Evolutionary conservation across 2,888 invertebrate genomes (phyloP).

Genomic region (Ormyrus pomaceus): DNA sequence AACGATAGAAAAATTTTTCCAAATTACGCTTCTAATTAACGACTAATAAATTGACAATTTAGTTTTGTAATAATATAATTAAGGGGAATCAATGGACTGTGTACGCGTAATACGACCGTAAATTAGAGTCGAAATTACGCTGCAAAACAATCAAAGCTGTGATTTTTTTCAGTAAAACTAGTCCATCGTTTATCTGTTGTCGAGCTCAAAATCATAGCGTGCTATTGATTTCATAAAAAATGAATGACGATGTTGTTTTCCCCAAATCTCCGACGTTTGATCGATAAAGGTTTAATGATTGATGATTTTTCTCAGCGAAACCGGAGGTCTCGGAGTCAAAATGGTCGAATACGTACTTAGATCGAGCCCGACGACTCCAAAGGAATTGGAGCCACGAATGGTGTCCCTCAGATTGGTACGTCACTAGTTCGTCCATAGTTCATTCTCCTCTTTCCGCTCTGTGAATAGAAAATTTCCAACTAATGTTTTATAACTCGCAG

Average conservation of each 20-base stretch:
- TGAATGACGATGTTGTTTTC: conserved; percentile 35
- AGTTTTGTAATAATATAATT: background rate
- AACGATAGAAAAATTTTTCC: no score
- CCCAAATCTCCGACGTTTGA: conserved; percentile 37
- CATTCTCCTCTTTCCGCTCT: background rate
- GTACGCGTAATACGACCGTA: no score
- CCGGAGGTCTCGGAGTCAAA: conserved; percentile 94
- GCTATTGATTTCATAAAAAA: background rate
- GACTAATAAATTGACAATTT: background rate
- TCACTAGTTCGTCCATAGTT: background rate
- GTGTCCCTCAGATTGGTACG: conserved; percentile 73
- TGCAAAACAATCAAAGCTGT: no score
- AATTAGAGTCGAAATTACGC: no score
- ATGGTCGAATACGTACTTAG: conserved; percentile 99
- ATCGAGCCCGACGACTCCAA: conserved; percentile 86
- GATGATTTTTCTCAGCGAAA: conserved; percentile 81
- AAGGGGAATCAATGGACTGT: no score
- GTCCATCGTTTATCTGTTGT: no score
- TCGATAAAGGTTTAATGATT: conserved; percentile 39
- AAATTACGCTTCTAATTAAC: no score
- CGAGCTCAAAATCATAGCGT: no score
- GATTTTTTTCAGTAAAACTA: no score
- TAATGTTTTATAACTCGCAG: conserved; percentile 59
- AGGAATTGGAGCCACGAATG: conserved; percentile 73
- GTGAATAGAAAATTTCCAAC: background rate